Evolutionary conservation across 2,888 invertebrate species (phyloP).

Genomic region (Clitarchus hookeri): DNA sequence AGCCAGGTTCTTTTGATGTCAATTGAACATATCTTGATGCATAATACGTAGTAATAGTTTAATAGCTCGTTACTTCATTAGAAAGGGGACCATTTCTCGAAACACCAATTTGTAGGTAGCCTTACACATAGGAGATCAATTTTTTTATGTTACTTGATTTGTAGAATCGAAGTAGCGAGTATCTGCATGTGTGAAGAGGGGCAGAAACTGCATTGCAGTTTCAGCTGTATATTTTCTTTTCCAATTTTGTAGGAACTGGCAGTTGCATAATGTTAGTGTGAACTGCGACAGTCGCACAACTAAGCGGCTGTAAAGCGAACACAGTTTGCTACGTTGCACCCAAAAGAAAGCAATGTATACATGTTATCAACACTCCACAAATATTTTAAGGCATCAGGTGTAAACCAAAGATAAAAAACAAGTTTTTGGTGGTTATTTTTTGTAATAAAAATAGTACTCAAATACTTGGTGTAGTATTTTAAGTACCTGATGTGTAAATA

Average conservation of each 20-base stretch:
- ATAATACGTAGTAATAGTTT: not conserved
- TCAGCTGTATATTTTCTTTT: too few relatives aligned
- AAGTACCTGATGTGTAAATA: conserved; percentile 40
- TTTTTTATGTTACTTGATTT: too few relatives aligned
- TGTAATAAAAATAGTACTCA: conserved; percentile 30
- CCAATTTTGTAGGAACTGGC: too few relatives aligned
- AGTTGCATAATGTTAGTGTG: too few relatives aligned
- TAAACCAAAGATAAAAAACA: conserved; percentile 36
- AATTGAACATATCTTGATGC: not conserved
- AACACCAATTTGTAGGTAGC: not conserved
- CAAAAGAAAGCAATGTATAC: not conserved
- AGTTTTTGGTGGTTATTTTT: conserved; percentile 38
- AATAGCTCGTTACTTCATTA: not conserved
- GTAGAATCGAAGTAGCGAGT: too few relatives aligned
- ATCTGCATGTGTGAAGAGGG: too few relatives aligned
- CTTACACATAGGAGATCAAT: not conserved
- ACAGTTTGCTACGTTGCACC: too few relatives aligned
- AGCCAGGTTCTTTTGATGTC: not conserved
- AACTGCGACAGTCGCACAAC: too few relatives aligned
- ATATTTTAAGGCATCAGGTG: conserved; percentile 25
- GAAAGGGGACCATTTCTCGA: not conserved
- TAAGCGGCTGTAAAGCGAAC: too few relatives aligned
- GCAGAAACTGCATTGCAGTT: too few relatives aligned
- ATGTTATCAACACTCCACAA: not conserved
- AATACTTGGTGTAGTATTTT: conserved; percentile 30